Evolutionary conservation across 2,797 vertebrate genomes (phyloP).

Genomic region (Selene dorsalis): DNA sequence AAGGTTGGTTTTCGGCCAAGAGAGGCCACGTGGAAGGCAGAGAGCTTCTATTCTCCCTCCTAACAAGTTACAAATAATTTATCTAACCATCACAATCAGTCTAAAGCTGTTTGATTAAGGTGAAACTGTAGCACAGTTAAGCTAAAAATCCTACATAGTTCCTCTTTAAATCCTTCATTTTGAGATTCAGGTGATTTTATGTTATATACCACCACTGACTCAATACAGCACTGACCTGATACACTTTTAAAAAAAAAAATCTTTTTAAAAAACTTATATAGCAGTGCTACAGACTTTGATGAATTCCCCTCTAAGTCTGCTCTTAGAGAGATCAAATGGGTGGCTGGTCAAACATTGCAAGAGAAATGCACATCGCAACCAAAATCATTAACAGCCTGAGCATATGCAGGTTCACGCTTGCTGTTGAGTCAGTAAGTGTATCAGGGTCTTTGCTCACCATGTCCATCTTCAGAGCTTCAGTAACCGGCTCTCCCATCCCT

Average conservation of each 20-base stretch:
- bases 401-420: constrained; percentile 57
- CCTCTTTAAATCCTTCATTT: not conserved
- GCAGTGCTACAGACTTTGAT: not conserved
- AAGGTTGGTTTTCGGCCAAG: no score
- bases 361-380: constrained; percentile 3
- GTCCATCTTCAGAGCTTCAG: constrained; percentile 68
- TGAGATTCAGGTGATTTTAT: not conserved
- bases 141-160: no score
- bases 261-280: not conserved
- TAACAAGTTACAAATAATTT: no score
- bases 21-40: no score
- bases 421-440: not conserved
- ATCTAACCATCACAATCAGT: no score
- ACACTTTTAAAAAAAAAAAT: no score
- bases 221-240: not conserved
- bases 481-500: constrained; percentile 13
- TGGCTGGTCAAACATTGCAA: constrained; percentile 69
- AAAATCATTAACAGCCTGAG: constrained; percentile 67
- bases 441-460: constrained; percentile 69
- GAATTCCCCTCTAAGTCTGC: not conserved
- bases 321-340: not conserved
- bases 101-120: no score
- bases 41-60: no score
- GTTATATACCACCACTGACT: no score
- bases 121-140: no score